Base-by-base conservation (phyloP, 2,888 invertebrate species). In the Alentia gelatinosa region DNA sequence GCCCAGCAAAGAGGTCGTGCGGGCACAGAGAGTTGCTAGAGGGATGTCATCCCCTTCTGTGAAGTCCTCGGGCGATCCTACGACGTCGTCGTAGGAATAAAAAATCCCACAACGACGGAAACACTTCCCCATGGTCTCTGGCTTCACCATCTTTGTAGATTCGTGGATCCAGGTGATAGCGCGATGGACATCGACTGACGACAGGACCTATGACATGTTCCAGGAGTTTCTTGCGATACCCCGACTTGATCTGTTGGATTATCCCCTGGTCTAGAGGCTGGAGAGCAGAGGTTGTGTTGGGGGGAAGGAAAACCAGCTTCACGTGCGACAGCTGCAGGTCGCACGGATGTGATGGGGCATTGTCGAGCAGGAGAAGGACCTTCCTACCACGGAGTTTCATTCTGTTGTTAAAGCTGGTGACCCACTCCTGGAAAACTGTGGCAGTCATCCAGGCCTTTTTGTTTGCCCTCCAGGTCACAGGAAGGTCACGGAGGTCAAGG, bases 251-350 rank as follows among this genome's bases (percentile, higher is more conserved):
- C 23, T n/a, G 9, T 23, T 19, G 7, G 63, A 89, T 89, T 7
- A 89, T 63, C 0, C 89, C 63, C 39, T 89, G 89, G 68, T 89
- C 89, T 12, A 89, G 23, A 15, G 89, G 89, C 39, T 89, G 89
- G 9, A 33, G n/a, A 0, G 0, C n/a, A 12, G 26, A 15, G 19
- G 89, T 89, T 7, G 89, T 89, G 63, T 63, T 63, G 26, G 89
- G 30, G 19, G 89, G 89, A 1, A 89, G 37, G 37, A 33, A 63
- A 12, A 89, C n/a, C 56, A 89, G 35, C 15, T 15, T 89, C 35
- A 89, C 37, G 56, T 26, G 12, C 39, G 12, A 63, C 12, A 89
- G 89, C 1, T 56, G 23, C 9, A 35, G 12, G 56, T 26, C 23
- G 35, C 35, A 23, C 12, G 89, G 89, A 37, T 89, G 89, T 4